These are phyloP conservation scores for Aplidium turbinatum DNA, from an alignment of 23 tunicate species.

Conservation along the genomic window DNA sequence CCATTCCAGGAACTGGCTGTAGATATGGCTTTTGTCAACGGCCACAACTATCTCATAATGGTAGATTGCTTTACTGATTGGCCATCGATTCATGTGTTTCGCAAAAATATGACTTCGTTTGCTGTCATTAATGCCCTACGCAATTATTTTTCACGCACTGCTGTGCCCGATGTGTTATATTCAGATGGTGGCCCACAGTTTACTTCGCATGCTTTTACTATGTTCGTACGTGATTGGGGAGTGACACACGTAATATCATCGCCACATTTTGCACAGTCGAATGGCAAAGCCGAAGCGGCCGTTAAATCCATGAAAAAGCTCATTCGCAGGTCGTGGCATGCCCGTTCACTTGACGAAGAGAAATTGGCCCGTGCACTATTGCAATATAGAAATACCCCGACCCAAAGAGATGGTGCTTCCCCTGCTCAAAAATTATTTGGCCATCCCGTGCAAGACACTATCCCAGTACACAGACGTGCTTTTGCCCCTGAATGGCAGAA, in stretches of 20 bases:
- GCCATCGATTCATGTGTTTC: background rate
- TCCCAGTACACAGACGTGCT: too few species aligned
- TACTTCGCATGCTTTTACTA: slow-evolving; percentile 1
- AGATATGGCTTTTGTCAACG: background rate
- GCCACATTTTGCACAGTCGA: background rate
- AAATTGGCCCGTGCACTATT: too few species aligned
- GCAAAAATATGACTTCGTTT: background rate
- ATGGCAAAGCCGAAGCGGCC: too few species aligned
- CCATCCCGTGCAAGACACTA: too few species aligned
- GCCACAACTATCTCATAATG: background rate
- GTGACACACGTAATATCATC: slow-evolving; percentile 5
- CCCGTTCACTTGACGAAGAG: too few species aligned
- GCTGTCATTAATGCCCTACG: background rate
- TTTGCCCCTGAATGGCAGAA: too few species aligned
- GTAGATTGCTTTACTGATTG: slow-evolving; percentile 2
- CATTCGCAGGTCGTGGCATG: too few species aligned
- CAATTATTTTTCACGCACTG: slow-evolving; percentile 19
- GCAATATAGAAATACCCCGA: too few species aligned
- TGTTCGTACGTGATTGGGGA: slow-evolving; percentile 3
- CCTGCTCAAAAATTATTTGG: too few species aligned
- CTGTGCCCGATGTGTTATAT: slow-evolving; percentile 14
- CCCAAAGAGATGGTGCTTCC: too few species aligned
- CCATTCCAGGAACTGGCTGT: slow-evolving; percentile 23
- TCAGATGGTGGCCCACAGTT: slow-evolving; percentile 20
- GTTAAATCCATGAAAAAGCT: too few species aligned